Conservation (phyloP, 1,140 invertebrate genomes). For the Aphelinus atriplicis region DNA sequence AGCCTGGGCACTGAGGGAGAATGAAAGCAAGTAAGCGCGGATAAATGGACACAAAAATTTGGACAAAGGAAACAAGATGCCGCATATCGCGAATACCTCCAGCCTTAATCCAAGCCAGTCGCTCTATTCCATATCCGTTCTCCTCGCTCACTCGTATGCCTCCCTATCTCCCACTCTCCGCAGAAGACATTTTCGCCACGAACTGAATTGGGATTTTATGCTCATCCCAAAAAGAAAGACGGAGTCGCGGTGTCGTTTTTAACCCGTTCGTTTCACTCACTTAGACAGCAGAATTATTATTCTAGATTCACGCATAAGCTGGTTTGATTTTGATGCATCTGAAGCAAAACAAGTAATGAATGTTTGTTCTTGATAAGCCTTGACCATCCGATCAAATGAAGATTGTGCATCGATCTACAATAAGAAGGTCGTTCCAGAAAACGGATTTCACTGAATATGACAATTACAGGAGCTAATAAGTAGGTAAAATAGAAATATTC, state of each 20-base stretch:
- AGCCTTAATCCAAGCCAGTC: constrained; percentile 19
- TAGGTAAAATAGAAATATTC: no score
- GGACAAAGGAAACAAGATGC: constrained; percentile 53
- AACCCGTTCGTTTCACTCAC: constrained; percentile 2
- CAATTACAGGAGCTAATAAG: no score
- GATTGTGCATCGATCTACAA: no score
- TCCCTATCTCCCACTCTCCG: not conserved
- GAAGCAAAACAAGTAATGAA: no score
- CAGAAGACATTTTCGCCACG: constrained; percentile 31
- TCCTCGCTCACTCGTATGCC: constrained; percentile 32
- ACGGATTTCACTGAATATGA: no score
- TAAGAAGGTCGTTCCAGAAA: no score
- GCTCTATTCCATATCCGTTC: constrained; percentile 2
- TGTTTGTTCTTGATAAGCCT: no score
- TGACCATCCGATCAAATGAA: no score
- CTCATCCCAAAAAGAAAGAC: not conserved
- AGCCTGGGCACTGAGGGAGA: constrained; percentile 22
- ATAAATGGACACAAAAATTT: constrained; percentile 59
- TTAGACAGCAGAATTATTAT: no score
- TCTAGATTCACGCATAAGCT: no score
- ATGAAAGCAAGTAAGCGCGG: constrained; percentile 41
- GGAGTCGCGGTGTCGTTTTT: constrained; percentile 15
- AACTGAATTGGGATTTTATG: constrained; percentile 1
- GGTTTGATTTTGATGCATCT: no score
- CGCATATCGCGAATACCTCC: constrained; percentile 52